These are phyloP conservation scores for Mus spicilegus DNA, from an alignment of 2,113 vertebrate genomes.

Conservation along the genomic window DNA sequence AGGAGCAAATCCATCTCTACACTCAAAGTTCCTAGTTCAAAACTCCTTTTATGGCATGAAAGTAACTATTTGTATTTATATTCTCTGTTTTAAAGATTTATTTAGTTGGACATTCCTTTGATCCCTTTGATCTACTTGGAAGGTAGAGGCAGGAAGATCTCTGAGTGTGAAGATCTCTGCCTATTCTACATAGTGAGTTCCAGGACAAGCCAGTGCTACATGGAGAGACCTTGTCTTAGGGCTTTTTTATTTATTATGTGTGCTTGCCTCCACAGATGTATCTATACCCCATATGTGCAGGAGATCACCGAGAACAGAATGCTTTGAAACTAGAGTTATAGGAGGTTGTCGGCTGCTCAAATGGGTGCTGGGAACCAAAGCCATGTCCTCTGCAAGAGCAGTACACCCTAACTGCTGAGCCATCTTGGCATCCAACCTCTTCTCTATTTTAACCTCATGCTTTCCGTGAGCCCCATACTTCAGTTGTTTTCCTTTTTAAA, in stretches of 20 bases:
- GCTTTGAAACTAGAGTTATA: not conserved
- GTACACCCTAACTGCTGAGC: not conserved
- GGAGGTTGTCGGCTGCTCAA: not conserved
- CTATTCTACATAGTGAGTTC: not conserved
- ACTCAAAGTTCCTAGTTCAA: not conserved
- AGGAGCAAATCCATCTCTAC: slow-evolving; percentile 8
- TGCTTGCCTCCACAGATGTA: not conserved
- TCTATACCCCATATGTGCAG: not conserved
- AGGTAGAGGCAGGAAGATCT: not conserved
- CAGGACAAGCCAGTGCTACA: not conserved
- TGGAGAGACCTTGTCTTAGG: not conserved
- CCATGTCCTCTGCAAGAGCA: not conserved
- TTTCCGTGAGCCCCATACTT: not conserved
- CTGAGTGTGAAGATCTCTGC: not conserved
- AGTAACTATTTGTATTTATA: slow-evolving; percentile 4
- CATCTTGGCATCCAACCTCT: not conserved
- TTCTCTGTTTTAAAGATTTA: not conserved
- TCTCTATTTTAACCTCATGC: not conserved
- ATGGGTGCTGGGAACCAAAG: not conserved
- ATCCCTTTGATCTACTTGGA: too few species aligned
- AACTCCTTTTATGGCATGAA: not conserved
- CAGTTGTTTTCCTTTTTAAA: not conserved
- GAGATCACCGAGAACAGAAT: not conserved
- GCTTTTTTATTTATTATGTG: not conserved
- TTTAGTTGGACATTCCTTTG: not conserved